phyloP scores from a whole-genome alignment of 1,140 invertebrate species.

The Drosophila sulfurigaster region DNA sequence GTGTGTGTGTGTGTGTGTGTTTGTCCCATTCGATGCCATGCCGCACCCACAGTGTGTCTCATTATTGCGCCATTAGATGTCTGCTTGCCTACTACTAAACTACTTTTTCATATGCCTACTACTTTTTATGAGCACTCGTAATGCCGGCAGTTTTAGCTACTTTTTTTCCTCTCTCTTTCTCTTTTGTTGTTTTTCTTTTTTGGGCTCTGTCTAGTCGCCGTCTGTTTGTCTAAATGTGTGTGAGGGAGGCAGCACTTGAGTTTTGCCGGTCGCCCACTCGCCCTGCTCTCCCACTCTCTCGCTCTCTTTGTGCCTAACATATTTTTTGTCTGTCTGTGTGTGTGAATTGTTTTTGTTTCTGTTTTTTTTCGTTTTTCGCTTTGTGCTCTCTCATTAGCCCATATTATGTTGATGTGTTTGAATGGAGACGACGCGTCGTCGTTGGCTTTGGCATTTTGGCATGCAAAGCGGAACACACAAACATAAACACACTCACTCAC shows the following conservation, averaged over 20 bases:
- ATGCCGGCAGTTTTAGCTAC: conserved; percentile 30
- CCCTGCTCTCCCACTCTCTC: conserved; percentile 13
- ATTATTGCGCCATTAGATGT: conserved; percentile 72
- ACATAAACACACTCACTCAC: conserved; percentile 2
- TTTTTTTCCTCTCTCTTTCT: not conserved
- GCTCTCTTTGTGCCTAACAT: not conserved
- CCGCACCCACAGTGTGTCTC: conserved; percentile 45
- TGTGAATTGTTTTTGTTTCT: conserved; percentile 2
- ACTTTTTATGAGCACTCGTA: conserved; percentile 33
- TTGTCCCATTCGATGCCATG: conserved; percentile 22
- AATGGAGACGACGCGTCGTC: conserved; percentile 49
- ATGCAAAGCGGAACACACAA: conserved; percentile 27
- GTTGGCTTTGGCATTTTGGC: conserved; percentile 29
- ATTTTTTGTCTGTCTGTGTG: conserved; percentile 8
- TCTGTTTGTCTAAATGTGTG: conserved; percentile 50
- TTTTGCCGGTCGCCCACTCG: conserved; percentile 59
- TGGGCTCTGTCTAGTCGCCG: conserved; percentile 54
- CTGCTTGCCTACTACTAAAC: conserved; percentile 54
- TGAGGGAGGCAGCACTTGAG: conserved; percentile 54
- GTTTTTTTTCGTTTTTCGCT: not conserved
- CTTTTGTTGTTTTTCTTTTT: conserved; percentile 32
- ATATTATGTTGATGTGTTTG: conserved; percentile 68
- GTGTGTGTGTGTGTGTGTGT: conserved; percentile 16
- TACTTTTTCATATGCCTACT: conserved; percentile 59
- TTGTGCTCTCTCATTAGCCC: conserved; percentile 58